phyloP scores from a whole-genome alignment of 2,113 vertebrate species.

The Vulpes lagopus region DNA sequence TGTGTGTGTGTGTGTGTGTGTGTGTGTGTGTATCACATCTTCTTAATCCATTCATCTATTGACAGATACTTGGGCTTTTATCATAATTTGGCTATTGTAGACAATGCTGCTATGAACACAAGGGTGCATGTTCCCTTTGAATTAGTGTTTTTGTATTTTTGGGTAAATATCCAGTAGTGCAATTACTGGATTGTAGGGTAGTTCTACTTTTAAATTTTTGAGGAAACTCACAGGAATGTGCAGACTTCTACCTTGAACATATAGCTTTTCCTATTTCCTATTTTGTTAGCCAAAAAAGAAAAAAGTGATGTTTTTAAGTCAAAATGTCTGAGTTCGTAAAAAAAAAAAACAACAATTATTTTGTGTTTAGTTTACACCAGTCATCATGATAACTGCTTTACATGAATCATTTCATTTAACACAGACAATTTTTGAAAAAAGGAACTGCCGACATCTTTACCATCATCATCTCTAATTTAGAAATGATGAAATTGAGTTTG shows the following conservation, averaged over 20 bases:
- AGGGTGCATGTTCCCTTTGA: neutral
- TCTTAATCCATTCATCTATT: neutral
- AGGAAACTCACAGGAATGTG: neutral
- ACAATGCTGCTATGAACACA: neutral
- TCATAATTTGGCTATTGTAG: neutral
- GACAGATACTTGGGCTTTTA: neutral
- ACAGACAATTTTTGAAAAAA: neutral
- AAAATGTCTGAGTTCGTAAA: neutral
- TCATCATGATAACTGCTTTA: neutral
- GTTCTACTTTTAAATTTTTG: neutral
- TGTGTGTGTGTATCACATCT: neutral
- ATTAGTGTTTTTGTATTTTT: neutral
- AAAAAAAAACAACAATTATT: neutral
- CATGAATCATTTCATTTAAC: neutral
- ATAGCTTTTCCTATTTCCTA: neutral
- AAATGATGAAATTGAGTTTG: neutral
- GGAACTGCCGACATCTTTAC: neutral
- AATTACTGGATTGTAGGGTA: neutral
- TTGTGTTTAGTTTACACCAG: neutral
- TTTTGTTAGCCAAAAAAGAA: constrained; percentile 1
- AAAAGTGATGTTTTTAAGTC: neutral
- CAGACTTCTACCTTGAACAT: neutral
- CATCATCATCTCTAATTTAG: neutral
- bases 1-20: too few relatives aligned
- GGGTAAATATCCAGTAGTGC: neutral